Percentiles rank a stretch among this genome's conserved stretches.
phyloP scores from a whole-genome alignment of 2,797 vertebrate genomes.

The Aplochiton taeniatus region DNA sequence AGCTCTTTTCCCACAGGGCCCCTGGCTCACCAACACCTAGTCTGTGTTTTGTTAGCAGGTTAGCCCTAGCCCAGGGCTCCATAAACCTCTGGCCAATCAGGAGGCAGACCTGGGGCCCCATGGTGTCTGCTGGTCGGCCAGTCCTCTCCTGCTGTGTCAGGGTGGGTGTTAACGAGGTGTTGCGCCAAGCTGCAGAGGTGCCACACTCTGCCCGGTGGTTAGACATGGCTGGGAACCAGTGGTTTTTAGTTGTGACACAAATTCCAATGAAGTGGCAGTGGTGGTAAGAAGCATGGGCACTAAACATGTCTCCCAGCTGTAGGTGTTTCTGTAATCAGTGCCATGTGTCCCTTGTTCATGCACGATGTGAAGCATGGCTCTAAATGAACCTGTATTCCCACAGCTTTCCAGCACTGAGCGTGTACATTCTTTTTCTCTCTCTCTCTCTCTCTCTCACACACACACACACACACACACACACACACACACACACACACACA shows the following conservation, averaged over 20 bases:
- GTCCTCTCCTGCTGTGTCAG: neutral
- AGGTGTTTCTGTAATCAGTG: no score
- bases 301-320: neutral
- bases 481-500: slow-evolving; percentile 29
- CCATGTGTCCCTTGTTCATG: neutral
- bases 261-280: neutral
- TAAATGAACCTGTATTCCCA: neutral
- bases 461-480: slow-evolving; percentile 14
- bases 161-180: slow-evolving; percentile 1
- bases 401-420: no score
- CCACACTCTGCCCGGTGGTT: slow-evolving; percentile 29
- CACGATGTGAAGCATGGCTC: slow-evolving; percentile 4
- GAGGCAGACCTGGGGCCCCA: slow-evolving; percentile 29
- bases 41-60: slow-evolving; percentile 1
- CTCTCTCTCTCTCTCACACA: neutral
- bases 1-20: neutral
- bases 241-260: neutral
- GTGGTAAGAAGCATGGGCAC: no score
- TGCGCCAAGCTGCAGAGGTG: neutral
- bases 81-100: neutral
- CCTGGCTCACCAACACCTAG: slow-evolving; percentile 1
- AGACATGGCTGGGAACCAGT: neutral
- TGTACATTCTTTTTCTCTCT: no score
- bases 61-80: neutral
- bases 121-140: neutral